Evolutionary conservation across 2,888 invertebrate genomes (phyloP), one percentile per base, ranked within the genome.

Genomic region (Coremacera marginata): DNA sequence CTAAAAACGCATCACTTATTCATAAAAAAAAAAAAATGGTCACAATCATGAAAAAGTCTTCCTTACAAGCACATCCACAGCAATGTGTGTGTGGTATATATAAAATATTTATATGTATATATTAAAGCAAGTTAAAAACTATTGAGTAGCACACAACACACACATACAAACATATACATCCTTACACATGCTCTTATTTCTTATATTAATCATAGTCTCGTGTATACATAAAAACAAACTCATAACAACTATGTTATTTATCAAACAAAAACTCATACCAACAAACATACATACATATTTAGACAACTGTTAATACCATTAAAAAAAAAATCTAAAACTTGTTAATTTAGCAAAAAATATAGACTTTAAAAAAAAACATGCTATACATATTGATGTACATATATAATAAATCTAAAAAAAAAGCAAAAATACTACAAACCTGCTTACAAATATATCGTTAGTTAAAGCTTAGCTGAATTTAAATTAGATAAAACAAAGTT

Each of bases 21-120:
- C 71, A 67, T 71, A 51, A 62, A 71, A 77, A 75, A 79, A 77
- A 81, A 77, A 77, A 82, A 80, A 82, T 85, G 84, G 84, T 85
- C 85, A 84, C 85, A 86, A 86, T 86, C 86, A 86, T 85, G 84
- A 84, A 86, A 85, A 84, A 86, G 83, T 86, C 83, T 85, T 84
- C 84, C 84, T 86, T 82, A 83, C 51, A 80, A 70, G 81, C 77
- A 78, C 77, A 62, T 78, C 60, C 31, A 62, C 51, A 51, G 77
- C 79, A 79, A 77, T 74, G 79, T 77, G 77, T 71, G 71, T 78
- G 77, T 71, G 75, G 68, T 79, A 72, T 71, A 74, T 78, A 80
- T 77, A 70, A 77, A 80, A 75, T 67, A 78, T 75, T 75, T 76
- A 80, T 77, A 77, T 79, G 78, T 75, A 77, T 51, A 57, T 70